Evolutionary conservation across 2,113 vertebrate species (phyloP).

Genomic region (Hyla sarda): DNA sequence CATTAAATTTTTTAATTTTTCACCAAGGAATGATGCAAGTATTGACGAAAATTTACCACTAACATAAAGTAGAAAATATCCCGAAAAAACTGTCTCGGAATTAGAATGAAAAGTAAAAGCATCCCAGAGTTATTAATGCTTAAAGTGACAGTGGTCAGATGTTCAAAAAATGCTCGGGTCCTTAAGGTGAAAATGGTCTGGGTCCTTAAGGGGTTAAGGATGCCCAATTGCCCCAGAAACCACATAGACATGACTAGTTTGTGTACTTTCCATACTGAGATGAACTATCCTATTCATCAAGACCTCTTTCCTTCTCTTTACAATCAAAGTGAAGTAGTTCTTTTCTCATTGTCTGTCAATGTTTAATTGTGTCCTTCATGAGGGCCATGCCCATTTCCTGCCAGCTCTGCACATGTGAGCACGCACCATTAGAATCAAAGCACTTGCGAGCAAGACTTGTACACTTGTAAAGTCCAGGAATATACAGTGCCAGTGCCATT

Average conservation of each 20-base stretch:
- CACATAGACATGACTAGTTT: not conserved
- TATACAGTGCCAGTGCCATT: slow-evolving; percentile 43
- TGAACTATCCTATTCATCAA: not conserved
- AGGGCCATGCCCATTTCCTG: slow-evolving; percentile 61
- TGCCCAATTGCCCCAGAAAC: no score
- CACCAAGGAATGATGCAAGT: no score
- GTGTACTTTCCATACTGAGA: not conserved
- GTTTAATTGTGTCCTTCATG: not conserved
- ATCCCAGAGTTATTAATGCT: no score
- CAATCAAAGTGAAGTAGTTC: not conserved
- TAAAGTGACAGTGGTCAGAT: no score
- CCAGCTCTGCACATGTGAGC: slow-evolving; percentile 56
- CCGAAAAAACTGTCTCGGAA: no score
- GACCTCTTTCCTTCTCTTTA: not conserved
- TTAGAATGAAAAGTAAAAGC: no score
- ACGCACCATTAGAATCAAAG: slow-evolving; percentile 51
- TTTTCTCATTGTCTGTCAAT: slow-evolving; percentile 14
- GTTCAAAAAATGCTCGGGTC: no score
- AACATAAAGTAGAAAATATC: no score
- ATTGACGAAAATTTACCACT: no score
- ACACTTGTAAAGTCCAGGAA: slow-evolving; percentile 56
- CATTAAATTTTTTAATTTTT: no score
- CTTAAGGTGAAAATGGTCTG: no score
- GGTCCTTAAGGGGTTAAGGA: no score
- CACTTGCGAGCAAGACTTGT: slow-evolving; percentile 54